Evolutionary conservation across 2,113 vertebrate species (phyloP).

Genomic region (Pelecanoides urinatrix): DNA sequence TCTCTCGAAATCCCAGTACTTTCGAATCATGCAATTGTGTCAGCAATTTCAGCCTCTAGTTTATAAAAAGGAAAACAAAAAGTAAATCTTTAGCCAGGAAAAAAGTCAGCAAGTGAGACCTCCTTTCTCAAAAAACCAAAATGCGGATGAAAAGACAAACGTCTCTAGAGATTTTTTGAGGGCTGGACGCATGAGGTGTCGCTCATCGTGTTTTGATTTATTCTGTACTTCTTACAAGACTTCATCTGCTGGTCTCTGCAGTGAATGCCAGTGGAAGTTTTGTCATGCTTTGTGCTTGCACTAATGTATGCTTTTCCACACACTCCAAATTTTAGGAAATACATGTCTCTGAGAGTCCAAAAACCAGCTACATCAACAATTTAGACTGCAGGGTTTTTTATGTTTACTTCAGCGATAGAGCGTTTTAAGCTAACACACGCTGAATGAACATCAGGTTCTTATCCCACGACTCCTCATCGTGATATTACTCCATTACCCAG

Average conservation of each 20-base stretch:
- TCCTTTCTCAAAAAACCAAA: neutral
- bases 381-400: neutral
- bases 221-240: neutral
- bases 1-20: neutral
- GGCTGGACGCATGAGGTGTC: neutral
- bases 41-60: neutral
- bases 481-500: neutral
- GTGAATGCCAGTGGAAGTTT: neutral
- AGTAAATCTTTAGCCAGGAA: neutral
- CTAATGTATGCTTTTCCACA: neutral
- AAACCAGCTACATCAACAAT: neutral
- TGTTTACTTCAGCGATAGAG: neutral
- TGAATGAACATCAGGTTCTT: neutral
- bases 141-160: neutral
- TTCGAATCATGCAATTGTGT: neutral
- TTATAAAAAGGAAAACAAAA: neutral
- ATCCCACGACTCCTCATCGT: neutral
- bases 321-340: neutral
- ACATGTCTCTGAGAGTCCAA: neutral
- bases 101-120: neutral
- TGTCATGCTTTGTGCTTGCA: neutral
- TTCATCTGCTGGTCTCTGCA: neutral
- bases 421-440: neutral
- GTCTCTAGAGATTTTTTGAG: neutral
- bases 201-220: neutral